A percentile compares a stretch with the other conserved stretches of the same genome.
These are phyloP conservation scores for Calephelis perditalis DNA, from an alignment of 2,888 invertebrate species.

Conservation along the genomic window DNA sequence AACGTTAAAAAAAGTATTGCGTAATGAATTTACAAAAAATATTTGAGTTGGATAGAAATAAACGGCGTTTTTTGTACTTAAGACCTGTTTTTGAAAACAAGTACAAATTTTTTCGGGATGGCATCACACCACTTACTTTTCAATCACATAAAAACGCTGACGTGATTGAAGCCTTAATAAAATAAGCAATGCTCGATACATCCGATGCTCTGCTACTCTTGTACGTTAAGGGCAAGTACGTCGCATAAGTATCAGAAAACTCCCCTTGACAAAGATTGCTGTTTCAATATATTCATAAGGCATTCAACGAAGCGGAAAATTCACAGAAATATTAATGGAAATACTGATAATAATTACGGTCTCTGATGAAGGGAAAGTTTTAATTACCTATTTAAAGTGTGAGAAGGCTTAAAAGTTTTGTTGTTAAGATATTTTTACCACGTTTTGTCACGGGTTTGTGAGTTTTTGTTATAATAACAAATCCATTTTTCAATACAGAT, in stretches of 20 bases:
- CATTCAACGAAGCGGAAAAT: not conserved
- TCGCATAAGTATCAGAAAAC: not conserved
- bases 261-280: not conserved
- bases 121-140: not conserved
- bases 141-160: too few relatives aligned
- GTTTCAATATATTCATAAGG: not conserved
- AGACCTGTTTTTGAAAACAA: not conserved
- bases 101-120: not conserved
- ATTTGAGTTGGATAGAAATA: too few relatives aligned
- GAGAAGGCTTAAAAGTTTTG: not conserved
- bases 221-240: not conserved
- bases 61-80: not conserved
- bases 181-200: not conserved
- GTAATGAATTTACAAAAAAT: not conserved
- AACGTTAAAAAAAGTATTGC: not conserved
- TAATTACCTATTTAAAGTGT: not conserved
- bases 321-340: not conserved
- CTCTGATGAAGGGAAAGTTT: not conserved
- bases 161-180: too few relatives aligned
- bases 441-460: too few relatives aligned
- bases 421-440: not conserved
- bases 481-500: too few relatives aligned
- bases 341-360: not conserved
- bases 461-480: too few relatives aligned
- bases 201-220: not conserved